phyloP scores from a whole-genome alignment of 2,797 vertebrate genomes.

The Passerculus sandwichensis region DNA sequence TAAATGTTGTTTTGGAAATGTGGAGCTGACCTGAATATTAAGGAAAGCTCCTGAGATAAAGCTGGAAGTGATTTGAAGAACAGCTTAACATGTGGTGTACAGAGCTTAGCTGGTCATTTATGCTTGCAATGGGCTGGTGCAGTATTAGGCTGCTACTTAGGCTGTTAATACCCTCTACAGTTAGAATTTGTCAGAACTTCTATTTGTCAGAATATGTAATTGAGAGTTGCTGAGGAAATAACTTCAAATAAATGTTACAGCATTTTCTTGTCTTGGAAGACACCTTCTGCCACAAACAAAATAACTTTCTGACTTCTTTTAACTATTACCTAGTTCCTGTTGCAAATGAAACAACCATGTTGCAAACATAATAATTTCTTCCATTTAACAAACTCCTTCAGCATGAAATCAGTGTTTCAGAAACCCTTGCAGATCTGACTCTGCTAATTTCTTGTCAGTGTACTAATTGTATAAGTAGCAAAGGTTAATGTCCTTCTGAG shows the following conservation, averaged over 20 bases:
- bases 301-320: neutral
- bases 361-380: neutral
- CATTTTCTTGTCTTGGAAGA: neutral
- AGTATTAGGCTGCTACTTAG: neutral
- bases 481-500: neutral
- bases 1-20: constrained; percentile 37
- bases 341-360: neutral
- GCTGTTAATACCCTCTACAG: neutral
- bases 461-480: neutral
- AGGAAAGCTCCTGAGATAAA: neutral
- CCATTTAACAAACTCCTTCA: neutral
- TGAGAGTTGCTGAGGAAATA: neutral
- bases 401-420: neutral
- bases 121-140: neutral
- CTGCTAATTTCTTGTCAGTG: neutral
- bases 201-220: neutral
- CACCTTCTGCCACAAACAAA: neutral
- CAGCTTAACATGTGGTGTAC: neutral
- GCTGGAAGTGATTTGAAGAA: neutral
- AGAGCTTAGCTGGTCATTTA: neutral
- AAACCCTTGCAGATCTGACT: neutral
- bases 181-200: neutral
- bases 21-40: constrained; percentile 22
- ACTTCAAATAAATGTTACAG: neutral
- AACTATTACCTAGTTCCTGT: neutral